Base-by-base conservation (phyloP, 2,797 vertebrate species). In the Muscicapa comitata region DNA sequence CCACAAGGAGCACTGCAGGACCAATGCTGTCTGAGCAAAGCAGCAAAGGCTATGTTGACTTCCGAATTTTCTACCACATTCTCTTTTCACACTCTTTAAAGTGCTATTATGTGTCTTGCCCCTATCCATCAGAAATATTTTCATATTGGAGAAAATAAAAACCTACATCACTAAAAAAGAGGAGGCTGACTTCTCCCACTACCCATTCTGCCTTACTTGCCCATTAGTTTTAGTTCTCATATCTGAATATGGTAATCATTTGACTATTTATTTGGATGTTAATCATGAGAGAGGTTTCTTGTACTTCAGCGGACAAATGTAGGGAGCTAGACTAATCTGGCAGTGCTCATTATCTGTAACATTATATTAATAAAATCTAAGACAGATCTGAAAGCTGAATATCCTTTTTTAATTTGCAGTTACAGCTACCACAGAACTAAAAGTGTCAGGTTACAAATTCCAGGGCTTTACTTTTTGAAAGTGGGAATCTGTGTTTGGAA, bases 331-430 rank as follows among this genome's bases (percentile, higher is more conserved):
- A 79, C 86, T 68, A 31, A 85, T 87, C 57, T 94, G 50, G 90
- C 71, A 97, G 86, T 50, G 18, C 26, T 93, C 68, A 74, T 95
- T 95, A 93, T 86, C 91, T 90, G 67, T 43, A 48, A 74, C 45
- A 25, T 18, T 57, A 33, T 61, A 82, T 90, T 94, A 88, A 90
- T 68, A 74, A 66, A 79, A 61, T 40, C 70, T 45, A 51, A 86
- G 48, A 21, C 25, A 62, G 58, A 75, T 26, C 33, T 73, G 65
- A 95, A 88, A 88, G 83, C 53, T 14, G 40, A 90, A 83, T 63
- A 79, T 78, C 43, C 67, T 59, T 92, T 82, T 72, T 29, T 59
- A 89, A 95, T 82, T 93, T 95, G 31, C 72, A 73, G 76, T 62
- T 81, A 78, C 23, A 67, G 35, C 47, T 63, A 63, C 48, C 45